phyloP scores from a whole-genome alignment of 2,888 invertebrate genomes.

The Gisinianus flammeolus region DNA sequence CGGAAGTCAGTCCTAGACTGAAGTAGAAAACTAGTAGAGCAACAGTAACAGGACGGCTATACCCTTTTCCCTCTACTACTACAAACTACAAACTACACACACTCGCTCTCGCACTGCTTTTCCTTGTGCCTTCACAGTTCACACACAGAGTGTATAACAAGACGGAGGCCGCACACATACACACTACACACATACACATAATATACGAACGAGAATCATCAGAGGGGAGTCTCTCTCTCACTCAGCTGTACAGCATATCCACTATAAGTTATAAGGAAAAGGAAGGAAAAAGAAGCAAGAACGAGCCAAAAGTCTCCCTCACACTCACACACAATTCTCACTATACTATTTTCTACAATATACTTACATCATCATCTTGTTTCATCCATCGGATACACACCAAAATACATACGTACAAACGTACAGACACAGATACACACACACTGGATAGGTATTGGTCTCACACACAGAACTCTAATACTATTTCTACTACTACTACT shows the following conservation, averaged over 20 bases:
- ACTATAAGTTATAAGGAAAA: background rate
- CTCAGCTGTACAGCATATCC: background rate
- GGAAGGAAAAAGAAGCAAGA: conserved; percentile 14
- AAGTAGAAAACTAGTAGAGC: background rate
- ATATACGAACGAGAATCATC: conserved; percentile 20
- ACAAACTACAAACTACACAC: background rate
- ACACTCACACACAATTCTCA: too few species aligned
- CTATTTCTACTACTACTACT: background rate
- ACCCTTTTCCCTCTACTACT: background rate
- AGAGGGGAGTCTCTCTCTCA: conserved; percentile 23
- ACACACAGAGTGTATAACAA: background rate
- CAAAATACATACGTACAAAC: background rate
- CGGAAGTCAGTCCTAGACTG: conserved; percentile 29
- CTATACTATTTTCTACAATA: background rate
- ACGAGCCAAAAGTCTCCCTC: conserved; percentile 23
- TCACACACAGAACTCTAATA: background rate
- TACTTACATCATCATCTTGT: too few species aligned
- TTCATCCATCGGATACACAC: too few species aligned
- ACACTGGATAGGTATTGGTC: background rate
- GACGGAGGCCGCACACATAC: conserved; percentile 1
- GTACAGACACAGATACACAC: background rate
- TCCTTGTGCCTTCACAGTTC: background rate
- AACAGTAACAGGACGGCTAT: background rate
- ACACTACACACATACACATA: background rate
- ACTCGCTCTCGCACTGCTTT: background rate